Evolutionary conservation across 1,140 invertebrate genomes (phyloP).

Genomic region (Proales similis): DNA sequence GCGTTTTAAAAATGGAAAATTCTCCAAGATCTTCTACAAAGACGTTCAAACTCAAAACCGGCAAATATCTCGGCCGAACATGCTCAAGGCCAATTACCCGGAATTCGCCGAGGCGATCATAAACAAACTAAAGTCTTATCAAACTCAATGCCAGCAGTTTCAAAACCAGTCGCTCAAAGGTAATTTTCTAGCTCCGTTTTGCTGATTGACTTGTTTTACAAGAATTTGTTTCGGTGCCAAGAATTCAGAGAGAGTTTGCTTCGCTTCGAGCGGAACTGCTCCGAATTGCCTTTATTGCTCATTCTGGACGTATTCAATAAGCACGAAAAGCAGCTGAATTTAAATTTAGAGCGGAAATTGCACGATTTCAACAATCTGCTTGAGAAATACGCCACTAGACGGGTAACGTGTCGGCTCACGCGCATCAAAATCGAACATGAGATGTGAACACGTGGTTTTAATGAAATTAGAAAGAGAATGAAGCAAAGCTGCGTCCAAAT

Average conservation of each 20-base stretch:
- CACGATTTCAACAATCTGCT: background rate
- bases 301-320: slow-evolving; percentile 1
- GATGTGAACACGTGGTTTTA: too few species aligned
- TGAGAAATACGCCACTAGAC: background rate
- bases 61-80: slow-evolving; percentile 48
- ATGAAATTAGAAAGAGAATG: slow-evolving; percentile 5
- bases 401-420: too few species aligned
- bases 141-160: slow-evolving; percentile 48
- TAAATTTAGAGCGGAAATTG: too few species aligned
- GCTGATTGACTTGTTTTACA: too few species aligned
- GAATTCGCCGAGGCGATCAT: slow-evolving; percentile 47
- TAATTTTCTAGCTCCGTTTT: slow-evolving; percentile 38
- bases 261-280: slow-evolving; percentile 4
- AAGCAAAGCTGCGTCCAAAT: background rate
- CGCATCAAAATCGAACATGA: too few species aligned
- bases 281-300: slow-evolving; percentile 7
- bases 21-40: slow-evolving; percentile 39
- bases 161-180: slow-evolving; percentile 52
- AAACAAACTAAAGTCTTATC: slow-evolving; percentile 49
- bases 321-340: background rate
- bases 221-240: too few species aligned
- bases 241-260: slow-evolving; percentile 22
- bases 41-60: slow-evolving; percentile 48
- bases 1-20: background rate
- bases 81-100: slow-evolving; percentile 50